Percentiles rank a stretch among this genome's conserved stretches.
Evolutionary conservation across 1,140 invertebrate species (phyloP).

Genomic region (Conus betulinus): DNA sequence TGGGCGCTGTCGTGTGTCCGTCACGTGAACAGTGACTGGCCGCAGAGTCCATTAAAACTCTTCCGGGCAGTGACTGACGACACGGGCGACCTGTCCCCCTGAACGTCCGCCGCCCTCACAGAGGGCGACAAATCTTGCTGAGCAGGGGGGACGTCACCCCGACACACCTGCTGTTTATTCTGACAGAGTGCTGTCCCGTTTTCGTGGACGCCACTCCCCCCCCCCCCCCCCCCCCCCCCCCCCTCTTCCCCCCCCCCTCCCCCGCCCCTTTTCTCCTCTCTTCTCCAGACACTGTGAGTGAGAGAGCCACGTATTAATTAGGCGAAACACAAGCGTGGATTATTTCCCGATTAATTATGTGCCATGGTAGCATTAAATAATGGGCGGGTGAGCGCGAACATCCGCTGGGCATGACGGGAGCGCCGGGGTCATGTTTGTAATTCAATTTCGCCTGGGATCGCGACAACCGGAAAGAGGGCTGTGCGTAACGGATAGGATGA

Average conservation of each 20-base stretch:
- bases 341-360: conserved; percentile 27
- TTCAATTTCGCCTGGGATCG: conserved; percentile 10
- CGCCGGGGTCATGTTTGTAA: conserved; percentile 14
- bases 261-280: background rate
- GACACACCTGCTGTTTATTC: conserved; percentile 30
- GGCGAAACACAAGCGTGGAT: conserved; percentile 30
- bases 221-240: background rate
- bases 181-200: conserved; percentile 11
- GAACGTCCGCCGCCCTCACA: background rate
- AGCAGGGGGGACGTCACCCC: conserved; percentile 22
- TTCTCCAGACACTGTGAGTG: background rate
- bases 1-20: background rate
- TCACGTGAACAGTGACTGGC: conserved; percentile 11
- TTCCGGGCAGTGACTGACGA: conserved; percentile 25
- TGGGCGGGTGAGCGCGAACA: background rate
- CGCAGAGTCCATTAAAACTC: conserved; percentile 34
- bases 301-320: conserved; percentile 25
- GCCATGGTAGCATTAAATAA: conserved; percentile 29
- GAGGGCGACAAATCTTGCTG: conserved; percentile 29
- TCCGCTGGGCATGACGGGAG: conserved; percentile 1
- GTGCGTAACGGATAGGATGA: background rate
- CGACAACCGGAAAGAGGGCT: background rate
- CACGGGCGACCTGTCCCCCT: conserved; percentile 1
- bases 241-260: background rate
- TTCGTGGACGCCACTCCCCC: background rate